Base-by-base conservation (phyloP, 2,113 vertebrate genomes). In the Peromyscus polionotus region DNA sequence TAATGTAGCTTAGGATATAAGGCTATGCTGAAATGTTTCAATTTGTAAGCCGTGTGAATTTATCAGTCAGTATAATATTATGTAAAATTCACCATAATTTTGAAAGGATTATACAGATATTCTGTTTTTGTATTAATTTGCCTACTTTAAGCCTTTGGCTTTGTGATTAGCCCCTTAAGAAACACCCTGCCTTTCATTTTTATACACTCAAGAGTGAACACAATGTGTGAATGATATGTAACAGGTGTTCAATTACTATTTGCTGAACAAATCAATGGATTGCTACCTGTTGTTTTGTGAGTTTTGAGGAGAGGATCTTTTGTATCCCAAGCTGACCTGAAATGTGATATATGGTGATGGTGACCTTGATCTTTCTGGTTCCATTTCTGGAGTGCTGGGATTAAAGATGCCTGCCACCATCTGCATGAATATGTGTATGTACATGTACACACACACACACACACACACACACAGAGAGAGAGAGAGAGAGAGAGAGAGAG, bases 51-150 rank as follows among this genome's bases (percentile, higher is more conserved):
- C 90, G 31, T 88, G 33, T 61, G n/a, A 96, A 13, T 26, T 84
- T 39, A 96, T 96, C 63, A 86, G 75, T 48, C 4, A 54, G 10
- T 39, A 67, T 76, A 94, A 91, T 61, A 2, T 90, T 86, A 85
- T 81, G 7, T 4, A 90, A 93, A 95, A 90, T 2, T 33, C 16
- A 85, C 48, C 81, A 48, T 57, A 48, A 72, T 95, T 97, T 95
- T 95, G 75, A 90, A 97, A 76, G 51, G 90, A 94, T 45, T 88
- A 61, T 54, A 81, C 8, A 94, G 72, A 93, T 97, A 92, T 80
- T 80, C 2, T 85, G 36, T 88, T 95, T 36, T 36, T 45, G 28
- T 83, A 10, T 89, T 77, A 87, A 93, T 70, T 89, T 91, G 17
- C 28, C 95, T 84, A 17, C 17, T 7, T 79, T 87, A 77, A 86